Percentiles rank a stretch among this genome's conserved stretches.
These are phyloP conservation scores for Anthrax anthrax DNA, from an alignment of 2,888 invertebrate genomes.

Conservation along the genomic window DNA sequence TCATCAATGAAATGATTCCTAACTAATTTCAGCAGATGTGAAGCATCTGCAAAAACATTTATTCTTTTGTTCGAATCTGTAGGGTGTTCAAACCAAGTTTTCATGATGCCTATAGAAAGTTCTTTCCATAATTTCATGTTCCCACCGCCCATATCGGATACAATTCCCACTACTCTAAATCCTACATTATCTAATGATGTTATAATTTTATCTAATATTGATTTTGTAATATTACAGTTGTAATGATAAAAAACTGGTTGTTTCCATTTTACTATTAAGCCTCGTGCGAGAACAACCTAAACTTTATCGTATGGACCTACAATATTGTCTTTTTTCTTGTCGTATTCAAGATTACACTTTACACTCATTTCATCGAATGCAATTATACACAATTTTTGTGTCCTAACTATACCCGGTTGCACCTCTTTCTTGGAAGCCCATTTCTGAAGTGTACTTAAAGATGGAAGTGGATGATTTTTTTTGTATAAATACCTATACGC, in stretches of 20 bases:
- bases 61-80: constrained; percentile 1
- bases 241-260: neutral
- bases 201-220: neutral
- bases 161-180: neutral
- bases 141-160: neutral
- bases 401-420: neutral
- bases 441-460: neutral
- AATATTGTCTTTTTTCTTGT: neutral
- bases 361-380: neutral
- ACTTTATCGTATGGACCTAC: neutral
- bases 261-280: neutral
- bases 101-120: neutral
- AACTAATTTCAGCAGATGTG: constrained; percentile 12
- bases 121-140: neutral
- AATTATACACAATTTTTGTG: neutral
- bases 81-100: constrained; percentile 13
- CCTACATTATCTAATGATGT: neutral
- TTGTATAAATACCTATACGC: neutral
- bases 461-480: neutral
- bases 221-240: neutral
- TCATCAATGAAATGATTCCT: constrained; percentile 12
- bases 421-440: neutral
- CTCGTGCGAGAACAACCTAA: neutral
- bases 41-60: constrained; percentile 6
- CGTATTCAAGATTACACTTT: neutral